Percentiles rank a stretch among this genome's conserved stretches.
phyloP scores from a whole-genome alignment of 1,140 invertebrate species.

The Solenopsis invicta region DNA sequence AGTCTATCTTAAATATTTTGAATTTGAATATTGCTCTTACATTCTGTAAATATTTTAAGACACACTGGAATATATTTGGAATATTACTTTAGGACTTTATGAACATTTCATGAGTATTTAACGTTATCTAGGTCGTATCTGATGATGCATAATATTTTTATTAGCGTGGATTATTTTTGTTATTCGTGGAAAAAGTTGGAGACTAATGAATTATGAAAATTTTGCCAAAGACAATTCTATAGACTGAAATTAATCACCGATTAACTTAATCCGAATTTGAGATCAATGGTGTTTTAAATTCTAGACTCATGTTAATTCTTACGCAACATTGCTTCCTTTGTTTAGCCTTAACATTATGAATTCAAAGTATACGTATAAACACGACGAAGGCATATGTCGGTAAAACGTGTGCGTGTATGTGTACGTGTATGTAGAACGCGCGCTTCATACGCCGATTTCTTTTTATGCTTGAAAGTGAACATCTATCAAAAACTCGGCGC shows the following conservation, averaged over 20 bases:
- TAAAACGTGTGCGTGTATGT: conserved; percentile 10
- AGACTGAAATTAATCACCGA: not conserved
- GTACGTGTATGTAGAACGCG: not conserved
- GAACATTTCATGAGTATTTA: too few species aligned
- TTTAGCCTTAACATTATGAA: conserved; percentile 38
- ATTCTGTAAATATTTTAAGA: too few species aligned
- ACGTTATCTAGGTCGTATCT: not conserved
- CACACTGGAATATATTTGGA: too few species aligned
- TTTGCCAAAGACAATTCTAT: not conserved
- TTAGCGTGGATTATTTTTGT: not conserved
- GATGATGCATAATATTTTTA: not conserved
- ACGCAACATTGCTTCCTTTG: not conserved
- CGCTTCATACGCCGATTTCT: not conserved
- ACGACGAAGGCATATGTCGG: conserved; percentile 51
- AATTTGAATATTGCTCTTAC: too few species aligned
- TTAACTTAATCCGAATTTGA: not conserved
- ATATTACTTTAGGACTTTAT: too few species aligned
- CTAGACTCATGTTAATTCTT: conserved; percentile 12
- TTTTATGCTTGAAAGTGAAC: conserved; percentile 17
- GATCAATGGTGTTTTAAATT: not conserved
- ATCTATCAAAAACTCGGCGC: conserved; percentile 8
- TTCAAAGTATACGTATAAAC: conserved; percentile 34
- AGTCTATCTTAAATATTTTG: too few species aligned
- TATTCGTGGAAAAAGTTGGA: not conserved
- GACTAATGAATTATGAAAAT: not conserved